Percentiles rank a stretch among this genome's conserved stretches.
These are phyloP conservation scores for Cichlasoma orientale DNA, from an alignment of 2,797 vertebrate species.

Conservation along the genomic window DNA sequence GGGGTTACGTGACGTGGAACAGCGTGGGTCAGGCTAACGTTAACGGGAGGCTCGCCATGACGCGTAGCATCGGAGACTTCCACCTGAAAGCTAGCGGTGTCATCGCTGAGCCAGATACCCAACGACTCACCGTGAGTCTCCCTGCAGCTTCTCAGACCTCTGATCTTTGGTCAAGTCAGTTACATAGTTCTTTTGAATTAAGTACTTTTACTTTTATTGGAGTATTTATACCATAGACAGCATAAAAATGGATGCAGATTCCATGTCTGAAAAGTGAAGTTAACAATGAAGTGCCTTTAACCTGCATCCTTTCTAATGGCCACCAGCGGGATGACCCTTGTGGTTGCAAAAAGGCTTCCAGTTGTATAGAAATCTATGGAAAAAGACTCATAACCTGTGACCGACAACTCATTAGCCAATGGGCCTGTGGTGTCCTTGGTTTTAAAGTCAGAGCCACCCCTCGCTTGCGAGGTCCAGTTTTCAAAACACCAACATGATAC, in stretches of 20 bases:
- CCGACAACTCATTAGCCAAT: too few relatives aligned
- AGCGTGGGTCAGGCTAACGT: conserved; percentile 92
- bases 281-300: neutral
- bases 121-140: conserved; percentile 73
- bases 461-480: neutral
- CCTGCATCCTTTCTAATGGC: neutral
- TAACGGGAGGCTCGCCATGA: conserved; percentile 95
- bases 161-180: neutral
- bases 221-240: neutral
- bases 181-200: too few relatives aligned
- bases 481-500: neutral
- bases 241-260: neutral
- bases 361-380: neutral
- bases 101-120: conserved; percentile 91
- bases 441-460: neutral
- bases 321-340: neutral
- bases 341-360: neutral
- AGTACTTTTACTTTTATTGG: neutral
- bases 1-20: conserved; percentile 93
- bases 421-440: neutral
- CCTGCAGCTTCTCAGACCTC: neutral
- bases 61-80: conserved; percentile 93
- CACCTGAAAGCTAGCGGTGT: conserved; percentile 90
- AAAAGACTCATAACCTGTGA: neutral
- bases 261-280: neutral